phyloP scores from a whole-genome alignment of 1,140 invertebrate genomes.

The Trichoplusia ni region DNA sequence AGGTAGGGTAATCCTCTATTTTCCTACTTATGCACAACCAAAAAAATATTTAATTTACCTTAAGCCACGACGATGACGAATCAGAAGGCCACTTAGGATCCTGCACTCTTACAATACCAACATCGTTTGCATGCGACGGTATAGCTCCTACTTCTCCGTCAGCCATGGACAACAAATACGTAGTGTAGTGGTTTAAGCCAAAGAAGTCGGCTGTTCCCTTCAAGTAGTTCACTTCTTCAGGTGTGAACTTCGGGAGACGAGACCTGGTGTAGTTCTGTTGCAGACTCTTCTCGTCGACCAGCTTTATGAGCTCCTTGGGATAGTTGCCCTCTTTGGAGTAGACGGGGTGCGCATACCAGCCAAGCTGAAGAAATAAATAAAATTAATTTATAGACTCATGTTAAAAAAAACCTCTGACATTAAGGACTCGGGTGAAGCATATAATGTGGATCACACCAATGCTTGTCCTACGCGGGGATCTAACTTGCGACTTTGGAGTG shows the following conservation, averaged over 20 bases:
- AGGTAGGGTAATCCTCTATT: no score
- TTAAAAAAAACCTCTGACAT: no score
- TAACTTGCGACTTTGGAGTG: no score
- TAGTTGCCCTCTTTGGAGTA: conserved; percentile 83
- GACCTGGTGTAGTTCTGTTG: conserved; percentile 71
- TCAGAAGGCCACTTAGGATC: conserved; percentile 36
- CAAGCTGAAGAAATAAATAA: conserved; percentile 53
- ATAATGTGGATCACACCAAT: no score
- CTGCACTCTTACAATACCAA: conserved; percentile 39
- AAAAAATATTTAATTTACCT: conserved; percentile 54
- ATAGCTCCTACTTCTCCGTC: conserved; percentile 39
- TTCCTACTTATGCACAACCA: background rate
- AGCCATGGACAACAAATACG: conserved; percentile 55
- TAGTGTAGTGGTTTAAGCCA: conserved; percentile 83
- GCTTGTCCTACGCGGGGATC: no score
- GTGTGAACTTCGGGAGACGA: conserved; percentile 69
- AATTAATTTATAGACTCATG: background rate
- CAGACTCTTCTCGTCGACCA: conserved; percentile 78
- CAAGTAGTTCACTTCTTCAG: conserved; percentile 51
- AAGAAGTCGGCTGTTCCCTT: conserved; percentile 82
- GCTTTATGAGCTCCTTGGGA: conserved; percentile 80
- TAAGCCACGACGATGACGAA: conserved; percentile 78
- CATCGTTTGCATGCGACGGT: conserved; percentile 53
- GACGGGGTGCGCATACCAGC: conserved; percentile 78
- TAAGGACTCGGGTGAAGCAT: no score